Conservation (phyloP, 1,140 invertebrate genomes). For the Cotesia typhae region DNA sequence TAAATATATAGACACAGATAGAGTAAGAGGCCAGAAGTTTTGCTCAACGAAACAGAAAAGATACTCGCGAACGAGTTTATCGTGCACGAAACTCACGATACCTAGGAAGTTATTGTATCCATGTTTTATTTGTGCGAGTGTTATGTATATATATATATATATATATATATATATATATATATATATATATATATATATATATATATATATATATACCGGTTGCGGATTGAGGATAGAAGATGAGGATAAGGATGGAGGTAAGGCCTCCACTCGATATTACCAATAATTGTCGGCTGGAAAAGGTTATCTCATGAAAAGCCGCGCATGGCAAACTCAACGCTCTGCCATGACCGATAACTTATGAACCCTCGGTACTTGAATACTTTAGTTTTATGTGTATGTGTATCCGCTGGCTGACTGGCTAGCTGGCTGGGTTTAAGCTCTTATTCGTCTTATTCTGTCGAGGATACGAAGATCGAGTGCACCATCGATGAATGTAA, state of each 20-base stretch:
- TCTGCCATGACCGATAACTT: constrained; percentile 51
- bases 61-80: constrained; percentile 41
- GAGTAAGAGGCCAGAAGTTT: background rate
- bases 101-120: background rate
- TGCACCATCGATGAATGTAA: constrained; percentile 5
- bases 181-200: no score
- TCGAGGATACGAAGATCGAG: constrained; percentile 1
- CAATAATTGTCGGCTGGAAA: constrained; percentile 60
- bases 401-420: background rate
- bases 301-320: constrained; percentile 56
- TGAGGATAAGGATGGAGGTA: constrained; percentile 27
- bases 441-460: constrained; percentile 37
- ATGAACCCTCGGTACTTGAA: constrained; percentile 38
- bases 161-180: no score
- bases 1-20: background rate
- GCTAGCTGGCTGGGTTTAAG: background rate
- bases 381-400: background rate
- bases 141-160: no score
- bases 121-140: no score
- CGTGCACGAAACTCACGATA: constrained; percentile 16
- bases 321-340: constrained; percentile 49
- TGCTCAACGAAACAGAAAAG: constrained; percentile 28
- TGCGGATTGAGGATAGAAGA: constrained; percentile 26
- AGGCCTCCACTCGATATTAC: constrained; percentile 59
- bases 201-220: constrained; percentile 1